phyloP scores from a whole-genome alignment of 1,140 invertebrate species.

The Helicoverpa zea region DNA sequence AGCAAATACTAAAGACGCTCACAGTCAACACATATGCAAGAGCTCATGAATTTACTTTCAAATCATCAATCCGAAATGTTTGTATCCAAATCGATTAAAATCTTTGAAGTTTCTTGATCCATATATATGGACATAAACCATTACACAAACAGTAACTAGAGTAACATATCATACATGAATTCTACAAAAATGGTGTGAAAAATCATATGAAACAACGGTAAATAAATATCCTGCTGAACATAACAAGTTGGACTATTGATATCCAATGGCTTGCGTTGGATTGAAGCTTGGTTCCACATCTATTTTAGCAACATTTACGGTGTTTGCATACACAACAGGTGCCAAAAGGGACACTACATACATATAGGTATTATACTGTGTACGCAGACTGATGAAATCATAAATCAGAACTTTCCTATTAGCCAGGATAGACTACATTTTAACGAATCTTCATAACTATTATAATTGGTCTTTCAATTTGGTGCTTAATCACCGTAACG shows the following conservation, averaged over 20 bases:
- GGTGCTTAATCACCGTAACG: background rate
- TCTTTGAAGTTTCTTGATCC: background rate
- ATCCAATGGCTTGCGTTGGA: background rate
- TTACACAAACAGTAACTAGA: background rate
- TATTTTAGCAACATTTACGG: background rate
- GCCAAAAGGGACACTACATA: background rate
- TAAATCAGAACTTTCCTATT: background rate
- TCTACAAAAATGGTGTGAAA: background rate
- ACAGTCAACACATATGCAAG: background rate
- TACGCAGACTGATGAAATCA: slow-evolving; percentile 1
- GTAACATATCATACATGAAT: background rate
- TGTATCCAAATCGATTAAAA: background rate
- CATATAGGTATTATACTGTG: background rate
- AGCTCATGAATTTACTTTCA: background rate
- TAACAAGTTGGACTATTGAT: background rate
- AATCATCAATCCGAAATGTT: no score
- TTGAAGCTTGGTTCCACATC: background rate
- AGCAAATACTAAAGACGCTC: slow-evolving; percentile 4
- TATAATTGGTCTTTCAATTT: background rate
- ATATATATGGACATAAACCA: background rate
- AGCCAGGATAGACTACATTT: background rate
- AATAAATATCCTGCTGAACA: background rate
- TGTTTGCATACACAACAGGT: background rate
- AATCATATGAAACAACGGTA: background rate
- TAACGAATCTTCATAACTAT: no score